Evolutionary conservation across 2,113 vertebrate genomes (phyloP).

Genomic region (Chloropsis cyanopogon): DNA sequence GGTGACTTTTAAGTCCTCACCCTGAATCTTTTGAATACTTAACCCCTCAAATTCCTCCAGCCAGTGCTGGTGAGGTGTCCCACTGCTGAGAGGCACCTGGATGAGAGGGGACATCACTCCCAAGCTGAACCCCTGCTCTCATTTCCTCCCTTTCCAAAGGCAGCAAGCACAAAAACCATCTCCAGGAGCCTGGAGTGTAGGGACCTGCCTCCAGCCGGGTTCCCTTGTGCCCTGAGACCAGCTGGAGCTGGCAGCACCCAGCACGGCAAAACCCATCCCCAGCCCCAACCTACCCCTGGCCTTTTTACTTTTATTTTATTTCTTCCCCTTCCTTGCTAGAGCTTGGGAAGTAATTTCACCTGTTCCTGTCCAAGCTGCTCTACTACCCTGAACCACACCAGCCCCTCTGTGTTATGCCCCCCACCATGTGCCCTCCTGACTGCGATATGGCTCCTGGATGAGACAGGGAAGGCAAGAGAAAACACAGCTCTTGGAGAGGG

Average conservation of each 20-base stretch:
- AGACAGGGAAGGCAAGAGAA: not conserved
- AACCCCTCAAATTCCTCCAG: no score
- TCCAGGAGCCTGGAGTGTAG: accelerated
- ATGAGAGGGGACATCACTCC: accelerated
- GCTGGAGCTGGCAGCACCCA: not conserved
- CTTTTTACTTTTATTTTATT: not conserved
- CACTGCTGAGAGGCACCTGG: accelerated
- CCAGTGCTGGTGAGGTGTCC: not conserved
- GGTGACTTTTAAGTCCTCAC: not conserved
- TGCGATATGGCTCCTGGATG: not conserved
- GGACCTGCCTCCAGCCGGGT: accelerated
- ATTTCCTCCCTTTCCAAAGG: not conserved
- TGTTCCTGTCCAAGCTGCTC: not conserved
- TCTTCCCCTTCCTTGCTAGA: not conserved
- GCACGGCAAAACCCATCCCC: not conserved
- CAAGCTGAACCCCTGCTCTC: not conserved
- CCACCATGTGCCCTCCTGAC: not conserved
- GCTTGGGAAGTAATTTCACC: not conserved
- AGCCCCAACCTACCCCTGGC: accelerated
- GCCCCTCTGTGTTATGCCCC: accelerated
- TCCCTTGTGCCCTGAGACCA: accelerated
- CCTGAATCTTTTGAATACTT: not conserved
- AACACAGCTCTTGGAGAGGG: not conserved
- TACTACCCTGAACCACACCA: not conserved
- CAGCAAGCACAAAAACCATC: not conserved